Percentiles rank a stretch among this genome's conserved stretches.
These are phyloP conservation scores for Bufo bufo DNA, from an alignment of 2,113 vertebrate species.

Conservation along the genomic window DNA sequence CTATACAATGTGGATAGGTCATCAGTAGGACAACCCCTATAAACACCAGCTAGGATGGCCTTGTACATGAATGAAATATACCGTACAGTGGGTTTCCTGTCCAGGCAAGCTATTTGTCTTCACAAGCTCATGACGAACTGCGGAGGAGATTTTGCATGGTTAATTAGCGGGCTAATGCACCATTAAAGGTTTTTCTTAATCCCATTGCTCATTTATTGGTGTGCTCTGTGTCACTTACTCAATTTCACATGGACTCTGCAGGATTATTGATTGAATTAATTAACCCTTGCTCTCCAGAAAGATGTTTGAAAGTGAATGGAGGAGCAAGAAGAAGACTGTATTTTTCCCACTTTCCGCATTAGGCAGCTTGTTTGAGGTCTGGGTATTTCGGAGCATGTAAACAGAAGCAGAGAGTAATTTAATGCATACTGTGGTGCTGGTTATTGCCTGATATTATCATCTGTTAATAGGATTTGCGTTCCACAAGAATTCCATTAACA, in stretches of 20 bases:
- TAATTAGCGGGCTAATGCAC: conserved; percentile 57
- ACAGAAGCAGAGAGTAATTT: conserved; percentile 35
- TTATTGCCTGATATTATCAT: conserved; percentile 28
- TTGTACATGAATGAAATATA: neutral
- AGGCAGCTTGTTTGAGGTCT: neutral
- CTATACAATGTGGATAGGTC: too few species aligned
- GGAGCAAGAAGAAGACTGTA: neutral
- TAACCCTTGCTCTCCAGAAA: conserved; percentile 43
- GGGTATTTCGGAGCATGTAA: neutral
- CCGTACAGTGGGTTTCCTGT: neutral
- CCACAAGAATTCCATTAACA: conserved; percentile 49
- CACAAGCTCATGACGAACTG: conserved; percentile 23
- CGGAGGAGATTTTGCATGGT: conserved; percentile 55
- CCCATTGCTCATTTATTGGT: conserved; percentile 59
- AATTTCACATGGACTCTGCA: conserved; percentile 52
- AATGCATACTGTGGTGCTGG: conserved; percentile 18
- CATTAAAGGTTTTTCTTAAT: conserved; percentile 59
- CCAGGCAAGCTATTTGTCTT: conserved; percentile 52
- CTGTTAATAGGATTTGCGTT: conserved; percentile 35
- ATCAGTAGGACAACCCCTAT: too few species aligned
- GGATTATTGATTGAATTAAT: conserved; percentile 57
- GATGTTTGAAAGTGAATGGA: neutral
- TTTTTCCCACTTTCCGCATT: conserved; percentile 4
- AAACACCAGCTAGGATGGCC: neutral
- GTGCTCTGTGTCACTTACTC: conserved; percentile 53